Base-by-base conservation (phyloP, 2,888 invertebrate species). In the Hemistola chrysoprasaria region DNA sequence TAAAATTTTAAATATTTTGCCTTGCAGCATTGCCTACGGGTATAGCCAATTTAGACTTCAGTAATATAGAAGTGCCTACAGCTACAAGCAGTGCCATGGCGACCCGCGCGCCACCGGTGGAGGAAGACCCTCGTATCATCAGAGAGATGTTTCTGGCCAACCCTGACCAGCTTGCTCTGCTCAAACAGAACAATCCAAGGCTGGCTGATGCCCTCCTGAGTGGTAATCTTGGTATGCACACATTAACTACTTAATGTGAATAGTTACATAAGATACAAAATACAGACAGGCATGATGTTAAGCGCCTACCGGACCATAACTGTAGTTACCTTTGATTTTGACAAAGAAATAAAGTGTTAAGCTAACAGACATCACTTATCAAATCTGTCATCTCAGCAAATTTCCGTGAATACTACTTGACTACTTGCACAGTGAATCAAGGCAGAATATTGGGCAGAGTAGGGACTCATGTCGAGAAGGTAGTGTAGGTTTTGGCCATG, bases 151-250 rank as follows among this genome's bases (percentile, higher is more conserved):
- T 97, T 61, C 78, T 97, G 26, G 93, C 94, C 16, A 97, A 97
- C 80, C 98, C 98, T 0, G 96, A 97, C 69, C 96, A 98, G 71
- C 82, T 98, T 40, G 95, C 98, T 1, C 76, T 98, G 42, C 87
- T 98, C 4, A 96, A 97, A 71, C 97, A 98, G 75, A 96, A 98
- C 66, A 98, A 98, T 88, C 96, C 98, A 3, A 91, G 94, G 53
- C 83, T 98, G 42, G 98, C 98, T 6, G 98, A 98, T 75, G 98
- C 98, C 8, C 81, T 98, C 11, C 90, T 95, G 0, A 95, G 94
- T 60, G 97, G 96, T 11, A 94, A 94, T 75, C 90, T 95, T 54
- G 95, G 94, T 94, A 78, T 70, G 79, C 49, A 22, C 8, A 30
- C 6, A 3, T 1, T 10, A 22, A 10, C 16, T 4, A 20, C 8